Conservation (phyloP, 2,888 invertebrate genomes). For the Fragum sueziense region DNA sequence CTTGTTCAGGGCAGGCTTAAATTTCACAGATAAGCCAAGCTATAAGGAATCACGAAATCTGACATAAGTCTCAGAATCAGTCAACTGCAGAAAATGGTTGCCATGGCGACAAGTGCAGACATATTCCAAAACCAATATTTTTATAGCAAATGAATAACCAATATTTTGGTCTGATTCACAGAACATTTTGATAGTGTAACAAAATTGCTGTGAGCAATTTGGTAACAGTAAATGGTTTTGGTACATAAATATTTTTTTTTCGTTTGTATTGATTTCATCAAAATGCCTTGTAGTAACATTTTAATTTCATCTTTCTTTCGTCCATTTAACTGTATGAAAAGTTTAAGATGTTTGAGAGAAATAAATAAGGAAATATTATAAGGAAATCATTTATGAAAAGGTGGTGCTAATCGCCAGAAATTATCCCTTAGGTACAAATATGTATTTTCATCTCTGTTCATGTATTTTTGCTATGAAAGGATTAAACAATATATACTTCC, state of each 20-base stretch:
- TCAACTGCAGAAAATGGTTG: slow-evolving; percentile 19
- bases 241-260: background rate
- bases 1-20: too few relatives aligned
- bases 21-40: too few relatives aligned
- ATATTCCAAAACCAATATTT: slow-evolving; percentile 17
- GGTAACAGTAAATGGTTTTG: too few relatives aligned
- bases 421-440: too few relatives aligned
- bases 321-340: too few relatives aligned
- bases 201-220: background rate
- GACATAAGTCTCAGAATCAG: slow-evolving; percentile 10
- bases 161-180: background rate
- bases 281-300: background rate
- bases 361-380: too few relatives aligned
- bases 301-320: background rate
- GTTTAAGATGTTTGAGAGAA: too few relatives aligned
- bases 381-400: too few relatives aligned
- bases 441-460: too few relatives aligned
- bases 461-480: too few relatives aligned
- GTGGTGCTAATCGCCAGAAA: too few relatives aligned
- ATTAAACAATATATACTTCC: too few relatives aligned
- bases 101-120: background rate
- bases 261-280: background rate
- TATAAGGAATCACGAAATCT: background rate
- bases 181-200: background rate
- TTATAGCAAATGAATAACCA: slow-evolving; percentile 9